phyloP scores from a whole-genome alignment of 2,113 vertebrate genomes.

The Saccopteryx bilineata region DNA sequence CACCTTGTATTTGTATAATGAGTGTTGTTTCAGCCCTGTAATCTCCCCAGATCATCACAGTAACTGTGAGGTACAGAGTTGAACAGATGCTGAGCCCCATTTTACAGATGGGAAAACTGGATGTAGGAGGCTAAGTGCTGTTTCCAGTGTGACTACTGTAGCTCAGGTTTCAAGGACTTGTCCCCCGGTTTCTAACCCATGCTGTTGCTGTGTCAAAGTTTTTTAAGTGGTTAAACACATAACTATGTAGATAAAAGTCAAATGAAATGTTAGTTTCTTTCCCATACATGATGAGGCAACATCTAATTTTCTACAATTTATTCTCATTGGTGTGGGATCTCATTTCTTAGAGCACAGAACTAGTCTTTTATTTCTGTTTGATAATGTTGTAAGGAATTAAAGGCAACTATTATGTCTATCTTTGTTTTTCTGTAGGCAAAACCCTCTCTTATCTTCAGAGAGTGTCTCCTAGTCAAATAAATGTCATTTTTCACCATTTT shows the following conservation, averaged over 20 bases:
- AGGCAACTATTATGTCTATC: not conserved
- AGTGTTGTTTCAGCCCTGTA: not conserved
- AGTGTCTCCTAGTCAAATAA: not conserved
- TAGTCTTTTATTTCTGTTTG: not conserved
- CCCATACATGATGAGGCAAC: not conserved
- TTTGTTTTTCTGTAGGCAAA: not conserved
- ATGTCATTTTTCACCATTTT: slow-evolving; percentile 22
- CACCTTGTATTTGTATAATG: not conserved
- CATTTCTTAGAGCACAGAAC: not conserved
- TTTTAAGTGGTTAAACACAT: not conserved
- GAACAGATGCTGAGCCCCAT: not conserved
- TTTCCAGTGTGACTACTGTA: not conserved
- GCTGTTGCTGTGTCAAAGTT: not conserved
- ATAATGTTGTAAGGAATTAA: slow-evolving; percentile 8
- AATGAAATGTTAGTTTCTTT: not conserved
- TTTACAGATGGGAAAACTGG: not conserved
- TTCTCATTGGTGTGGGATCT: not conserved
- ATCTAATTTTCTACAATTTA: not conserved
- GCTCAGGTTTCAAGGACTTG: not conserved
- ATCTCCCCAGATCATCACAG: not conserved
- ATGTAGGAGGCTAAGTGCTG: not conserved
- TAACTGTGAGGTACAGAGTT: not conserved
- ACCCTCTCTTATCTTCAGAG: not conserved
- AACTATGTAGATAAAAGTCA: slow-evolving; percentile 12
- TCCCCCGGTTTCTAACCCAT: not conserved